Conservation (phyloP, 2,797 vertebrate species). For the Melanogrammus aeglefinus region DNA sequence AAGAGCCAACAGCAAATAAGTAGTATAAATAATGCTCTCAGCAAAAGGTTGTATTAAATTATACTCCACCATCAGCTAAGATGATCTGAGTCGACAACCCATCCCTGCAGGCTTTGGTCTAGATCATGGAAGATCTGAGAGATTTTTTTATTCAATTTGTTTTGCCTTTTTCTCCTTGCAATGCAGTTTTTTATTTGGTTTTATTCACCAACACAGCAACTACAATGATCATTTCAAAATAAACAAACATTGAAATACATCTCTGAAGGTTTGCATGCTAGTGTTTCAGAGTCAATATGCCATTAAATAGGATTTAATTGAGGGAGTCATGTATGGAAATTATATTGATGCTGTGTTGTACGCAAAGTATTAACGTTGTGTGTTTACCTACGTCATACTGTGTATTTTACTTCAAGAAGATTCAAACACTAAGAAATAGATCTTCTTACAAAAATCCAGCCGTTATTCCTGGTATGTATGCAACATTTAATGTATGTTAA, state of each 20-base stretch:
- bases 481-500: neutral
- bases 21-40: slow-evolving; percentile 44
- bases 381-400: neutral
- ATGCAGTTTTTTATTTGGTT: slow-evolving; percentile 7
- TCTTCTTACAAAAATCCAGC: neutral
- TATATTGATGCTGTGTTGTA: neutral
- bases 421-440: neutral
- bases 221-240: neutral
- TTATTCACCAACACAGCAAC: neutral
- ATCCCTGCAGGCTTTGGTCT: slow-evolving; percentile 34
- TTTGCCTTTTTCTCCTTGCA: slow-evolving; percentile 11
- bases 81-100: slow-evolving; percentile 30
- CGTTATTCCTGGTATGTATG: neutral
- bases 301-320: neutral
- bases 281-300: neutral
- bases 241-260: neutral
- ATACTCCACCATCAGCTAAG: slow-evolving; percentile 44
- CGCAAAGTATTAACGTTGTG: neutral
- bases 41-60: slow-evolving; percentile 46
- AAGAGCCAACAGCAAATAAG: neutral
- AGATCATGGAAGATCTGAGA: slow-evolving; percentile 43
- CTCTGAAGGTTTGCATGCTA: neutral
- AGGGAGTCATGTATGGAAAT: neutral
- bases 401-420: neutral
- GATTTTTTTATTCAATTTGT: slow-evolving; percentile 28